These are phyloP conservation scores for Mystacides longicornis DNA, from an alignment of 2,888 invertebrate genomes.

Conservation along the genomic window DNA sequence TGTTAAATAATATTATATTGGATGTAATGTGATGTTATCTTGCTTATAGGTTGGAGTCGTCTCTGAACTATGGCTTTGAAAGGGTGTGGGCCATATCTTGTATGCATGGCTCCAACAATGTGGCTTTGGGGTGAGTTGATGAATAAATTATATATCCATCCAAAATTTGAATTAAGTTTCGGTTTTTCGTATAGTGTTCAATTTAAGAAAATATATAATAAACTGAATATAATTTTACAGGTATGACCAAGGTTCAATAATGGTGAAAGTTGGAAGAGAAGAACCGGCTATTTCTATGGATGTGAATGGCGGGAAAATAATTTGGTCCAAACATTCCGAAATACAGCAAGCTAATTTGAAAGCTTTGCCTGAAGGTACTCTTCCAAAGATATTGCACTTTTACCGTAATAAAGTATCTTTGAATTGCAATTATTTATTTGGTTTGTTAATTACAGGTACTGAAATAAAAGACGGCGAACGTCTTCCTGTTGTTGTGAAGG, in stretches of 20 bases:
- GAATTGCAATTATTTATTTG: background rate
- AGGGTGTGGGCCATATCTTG: conserved; percentile 95
- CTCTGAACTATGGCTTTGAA: conserved; percentile 96
- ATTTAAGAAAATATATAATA: background rate
- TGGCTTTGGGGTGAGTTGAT: conserved; percentile 70
- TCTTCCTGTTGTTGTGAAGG: conserved; percentile 90
- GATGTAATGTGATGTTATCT: background rate
- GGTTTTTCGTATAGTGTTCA: background rate
- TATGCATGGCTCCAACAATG: conserved; percentile 90
- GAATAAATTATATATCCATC: conserved; percentile 16
- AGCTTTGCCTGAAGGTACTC: conserved; percentile 64
- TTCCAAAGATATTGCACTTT: conserved; percentile 5
- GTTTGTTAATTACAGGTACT: conserved; percentile 40
- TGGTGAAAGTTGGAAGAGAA: conserved; percentile 94
- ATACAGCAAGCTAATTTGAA: conserved; percentile 95
- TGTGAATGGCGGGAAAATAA: conserved; percentile 94
- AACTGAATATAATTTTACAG: conserved; percentile 31
- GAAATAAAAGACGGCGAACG: conserved; percentile 87
- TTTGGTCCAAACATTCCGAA: conserved; percentile 98
- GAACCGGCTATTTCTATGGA: conserved; percentile 99
- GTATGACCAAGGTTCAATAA: conserved; percentile 95
- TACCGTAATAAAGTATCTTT: background rate
- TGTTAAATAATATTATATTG: background rate
- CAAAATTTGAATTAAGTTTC: background rate
- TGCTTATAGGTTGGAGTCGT: conserved; percentile 74